Evolutionary conservation across 2,888 invertebrate species (phyloP).

Genomic region (Erebia ligea): DNA sequence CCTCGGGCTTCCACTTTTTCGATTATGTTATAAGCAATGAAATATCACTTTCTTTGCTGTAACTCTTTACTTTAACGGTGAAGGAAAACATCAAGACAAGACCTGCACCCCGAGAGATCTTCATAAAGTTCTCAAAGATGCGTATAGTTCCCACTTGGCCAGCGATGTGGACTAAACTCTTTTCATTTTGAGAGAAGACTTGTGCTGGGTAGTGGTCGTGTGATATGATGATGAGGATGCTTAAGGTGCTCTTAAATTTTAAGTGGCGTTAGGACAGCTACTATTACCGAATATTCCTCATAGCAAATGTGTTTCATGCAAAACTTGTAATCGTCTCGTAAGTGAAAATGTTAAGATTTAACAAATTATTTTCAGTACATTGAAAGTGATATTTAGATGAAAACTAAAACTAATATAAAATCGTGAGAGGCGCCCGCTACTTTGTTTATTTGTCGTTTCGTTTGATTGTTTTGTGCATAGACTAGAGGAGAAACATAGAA

Average conservation of each 20-base stretch:
- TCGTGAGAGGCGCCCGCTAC: constrained; percentile 29
- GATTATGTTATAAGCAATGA: no score
- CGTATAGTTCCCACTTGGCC: no score
- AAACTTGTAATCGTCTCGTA: constrained; percentile 40
- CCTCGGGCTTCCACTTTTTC: no score
- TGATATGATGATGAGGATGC: no score
- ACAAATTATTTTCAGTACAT: constrained; percentile 46
- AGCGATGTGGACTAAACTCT: no score
- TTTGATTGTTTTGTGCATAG: constrained; percentile 30
- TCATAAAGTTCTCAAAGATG: no score
- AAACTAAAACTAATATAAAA: constrained; percentile 17
- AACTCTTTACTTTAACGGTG: no score
- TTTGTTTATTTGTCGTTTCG: constrained; percentile 23
- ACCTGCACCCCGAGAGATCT: no score
- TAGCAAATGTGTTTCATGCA: constrained; percentile 24
- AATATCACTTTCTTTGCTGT: no score
- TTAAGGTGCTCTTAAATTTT: not conserved
- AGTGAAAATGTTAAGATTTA: constrained; percentile 38
- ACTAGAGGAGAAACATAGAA: constrained; percentile 1
- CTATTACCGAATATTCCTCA: not conserved
- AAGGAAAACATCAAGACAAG: no score
- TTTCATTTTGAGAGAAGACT: no score
- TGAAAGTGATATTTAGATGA: constrained; percentile 38
- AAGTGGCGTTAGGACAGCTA: not conserved
- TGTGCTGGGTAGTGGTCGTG: no score